Conservation (phyloP, 2,888 invertebrate species). For the Homarus gammarus region DNA sequence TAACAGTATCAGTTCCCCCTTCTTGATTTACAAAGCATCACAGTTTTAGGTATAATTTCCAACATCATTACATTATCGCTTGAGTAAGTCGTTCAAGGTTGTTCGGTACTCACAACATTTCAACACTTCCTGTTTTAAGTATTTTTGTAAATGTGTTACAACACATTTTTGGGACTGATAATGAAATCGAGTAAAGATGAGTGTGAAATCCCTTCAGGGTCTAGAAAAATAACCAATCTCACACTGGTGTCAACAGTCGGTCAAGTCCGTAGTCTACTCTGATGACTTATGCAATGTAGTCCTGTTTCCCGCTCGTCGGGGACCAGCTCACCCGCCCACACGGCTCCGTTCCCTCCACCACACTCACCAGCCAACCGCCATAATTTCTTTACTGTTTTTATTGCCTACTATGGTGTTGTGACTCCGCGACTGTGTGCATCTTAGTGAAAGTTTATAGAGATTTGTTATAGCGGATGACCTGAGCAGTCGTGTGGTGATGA, state of each 20-base stretch:
- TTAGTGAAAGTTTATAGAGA: not conserved
- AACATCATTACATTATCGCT: not conserved
- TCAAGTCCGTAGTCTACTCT: not conserved
- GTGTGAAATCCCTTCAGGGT: not conserved
- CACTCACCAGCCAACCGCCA: not conserved
- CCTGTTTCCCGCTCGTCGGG: not conserved
- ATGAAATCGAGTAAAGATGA: not conserved
- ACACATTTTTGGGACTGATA: not conserved
- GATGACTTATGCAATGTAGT: not conserved
- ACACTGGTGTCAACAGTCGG: not conserved
- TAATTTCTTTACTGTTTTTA: not conserved
- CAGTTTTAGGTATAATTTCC: not conserved
- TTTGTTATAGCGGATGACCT: not conserved
- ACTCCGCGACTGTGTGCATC: not conserved
- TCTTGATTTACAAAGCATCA: not conserved
- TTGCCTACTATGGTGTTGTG: not conserved
- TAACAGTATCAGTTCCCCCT: conserved; percentile 10
- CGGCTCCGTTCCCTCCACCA: not conserved
- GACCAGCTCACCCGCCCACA: not conserved
- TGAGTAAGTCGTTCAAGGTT: not conserved
- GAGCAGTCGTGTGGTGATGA: not conserved
- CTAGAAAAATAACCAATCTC: not conserved
- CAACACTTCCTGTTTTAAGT: no score
- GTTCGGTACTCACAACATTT: not conserved
- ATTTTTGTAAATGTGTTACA: not conserved